Evolutionary conservation across 2,888 invertebrate genomes (phyloP).

Genomic region (Capitulum mitella): DNA sequence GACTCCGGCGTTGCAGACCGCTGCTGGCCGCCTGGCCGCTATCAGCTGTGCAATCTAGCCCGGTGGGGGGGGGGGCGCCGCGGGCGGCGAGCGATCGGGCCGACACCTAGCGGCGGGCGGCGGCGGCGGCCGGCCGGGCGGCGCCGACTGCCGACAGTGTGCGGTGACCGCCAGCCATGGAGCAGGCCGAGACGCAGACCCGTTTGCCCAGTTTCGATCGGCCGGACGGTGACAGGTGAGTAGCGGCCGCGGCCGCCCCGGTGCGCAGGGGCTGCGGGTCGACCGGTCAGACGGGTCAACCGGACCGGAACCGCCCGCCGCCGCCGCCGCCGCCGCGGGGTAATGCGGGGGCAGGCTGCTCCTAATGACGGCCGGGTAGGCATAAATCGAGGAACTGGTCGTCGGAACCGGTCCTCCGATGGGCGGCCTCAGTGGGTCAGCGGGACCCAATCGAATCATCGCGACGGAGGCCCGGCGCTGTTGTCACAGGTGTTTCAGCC

Average conservation of each 20-base stretch:
- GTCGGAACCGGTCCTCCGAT: not conserved
- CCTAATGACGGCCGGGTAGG: not conserved
- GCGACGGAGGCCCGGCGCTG: no score
- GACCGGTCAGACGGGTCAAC: not conserved
- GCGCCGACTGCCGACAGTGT: not conserved
- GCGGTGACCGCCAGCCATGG: no score
- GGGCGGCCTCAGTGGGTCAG: not conserved
- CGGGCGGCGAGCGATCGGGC: no score
- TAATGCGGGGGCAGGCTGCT: not conserved
- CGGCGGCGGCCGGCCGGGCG: not conserved
- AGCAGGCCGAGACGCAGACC: no score
- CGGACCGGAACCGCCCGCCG: not conserved
- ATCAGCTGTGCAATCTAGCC: not conserved
- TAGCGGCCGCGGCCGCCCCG: not conserved
- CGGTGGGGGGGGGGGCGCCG: no score
- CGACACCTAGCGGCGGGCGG: not conserved
- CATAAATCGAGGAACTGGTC: slow-evolving; percentile 5
- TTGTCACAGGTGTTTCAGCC: no score
- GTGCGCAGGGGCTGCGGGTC: not conserved
- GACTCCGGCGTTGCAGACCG: not conserved
- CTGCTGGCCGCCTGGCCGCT: not conserved
- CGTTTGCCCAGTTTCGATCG: not conserved
- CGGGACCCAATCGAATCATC: no score
- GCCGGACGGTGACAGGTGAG: not conserved
- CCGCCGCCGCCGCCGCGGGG: not conserved